A percentile compares a stretch with the other conserved stretches of the same genome.
These are phyloP conservation scores for Recurvirostra avosetta DNA, from an alignment of 2,113 vertebrate genomes.

Conservation along the genomic window DNA sequence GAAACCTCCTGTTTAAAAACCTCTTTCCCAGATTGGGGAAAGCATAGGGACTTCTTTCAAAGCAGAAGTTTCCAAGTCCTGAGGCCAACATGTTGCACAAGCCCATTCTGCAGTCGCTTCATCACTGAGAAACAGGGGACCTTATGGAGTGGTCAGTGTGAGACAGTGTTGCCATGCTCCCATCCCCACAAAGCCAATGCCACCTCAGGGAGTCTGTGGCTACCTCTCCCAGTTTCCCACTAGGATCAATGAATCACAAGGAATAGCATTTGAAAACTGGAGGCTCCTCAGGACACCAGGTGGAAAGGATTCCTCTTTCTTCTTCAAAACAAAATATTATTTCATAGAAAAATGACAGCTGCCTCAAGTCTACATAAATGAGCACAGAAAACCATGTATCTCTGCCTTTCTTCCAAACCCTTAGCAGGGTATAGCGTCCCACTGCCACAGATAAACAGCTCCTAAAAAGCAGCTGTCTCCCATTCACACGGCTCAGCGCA, in stretches of 20 bases:
- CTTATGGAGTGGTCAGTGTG: neutral
- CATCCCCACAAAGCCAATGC: accelerated
- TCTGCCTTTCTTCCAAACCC: neutral
- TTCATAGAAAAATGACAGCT: neutral
- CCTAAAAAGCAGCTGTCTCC: neutral
- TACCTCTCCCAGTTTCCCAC: neutral
- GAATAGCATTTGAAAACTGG: neutral
- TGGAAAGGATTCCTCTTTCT: neutral
- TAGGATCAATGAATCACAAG: neutral
- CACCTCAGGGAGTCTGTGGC: neutral
- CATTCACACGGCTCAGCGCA: neutral
- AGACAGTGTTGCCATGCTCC: neutral
- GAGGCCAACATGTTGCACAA: neutral
- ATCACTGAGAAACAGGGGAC: neutral
- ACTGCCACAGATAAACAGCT: accelerated
- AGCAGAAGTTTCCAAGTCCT: neutral
- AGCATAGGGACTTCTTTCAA: too few species aligned
- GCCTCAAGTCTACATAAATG: neutral
- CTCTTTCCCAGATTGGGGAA: neutral
- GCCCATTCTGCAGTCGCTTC: neutral
- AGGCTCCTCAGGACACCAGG: neutral
- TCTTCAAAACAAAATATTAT: neutral
- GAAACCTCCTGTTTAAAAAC: neutral
- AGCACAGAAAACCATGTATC: neutral
- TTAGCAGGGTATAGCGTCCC: accelerated